Conservation (phyloP, 2,797 vertebrate genomes). For the Coregonus sp. region DNA sequence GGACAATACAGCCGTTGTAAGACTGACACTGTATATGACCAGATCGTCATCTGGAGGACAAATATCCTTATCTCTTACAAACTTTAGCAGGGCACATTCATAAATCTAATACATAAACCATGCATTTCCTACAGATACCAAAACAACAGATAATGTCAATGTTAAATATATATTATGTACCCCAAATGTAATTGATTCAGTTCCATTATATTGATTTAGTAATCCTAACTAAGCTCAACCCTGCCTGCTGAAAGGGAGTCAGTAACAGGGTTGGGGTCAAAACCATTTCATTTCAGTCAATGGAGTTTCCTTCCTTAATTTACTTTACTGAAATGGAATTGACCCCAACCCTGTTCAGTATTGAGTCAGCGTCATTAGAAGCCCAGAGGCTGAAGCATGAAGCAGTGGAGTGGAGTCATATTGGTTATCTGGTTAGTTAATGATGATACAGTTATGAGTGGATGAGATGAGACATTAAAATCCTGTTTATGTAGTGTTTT, state of each 20-base stretch:
- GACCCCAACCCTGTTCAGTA: background rate
- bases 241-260: background rate
- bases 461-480: conserved; percentile 64
- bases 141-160: background rate
- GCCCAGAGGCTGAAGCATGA: background rate
- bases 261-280: background rate
- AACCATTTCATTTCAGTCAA: background rate
- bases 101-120: background rate
- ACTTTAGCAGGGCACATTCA: background rate
- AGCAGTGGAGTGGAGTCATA: conserved; percentile 37
- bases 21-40: conserved; percentile 26
- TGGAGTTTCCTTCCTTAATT: background rate
- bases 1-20: conserved; percentile 42
- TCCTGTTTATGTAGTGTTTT: conserved; percentile 62
- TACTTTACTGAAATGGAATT: background rate
- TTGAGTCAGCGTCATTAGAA: background rate
- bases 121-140: background rate
- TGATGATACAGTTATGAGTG: conserved; percentile 56
- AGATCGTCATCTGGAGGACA: conserved; percentile 46
- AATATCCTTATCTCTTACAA: conserved; percentile 34
- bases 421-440: conserved; percentile 62
- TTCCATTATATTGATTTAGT: too few relatives aligned
- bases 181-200: too few relatives aligned
- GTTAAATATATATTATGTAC: too few relatives aligned
- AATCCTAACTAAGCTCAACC: too few relatives aligned